Evolutionary conservation across 2,797 vertebrate genomes (phyloP).

Genomic region (Leptodactylus fallax): DNA sequence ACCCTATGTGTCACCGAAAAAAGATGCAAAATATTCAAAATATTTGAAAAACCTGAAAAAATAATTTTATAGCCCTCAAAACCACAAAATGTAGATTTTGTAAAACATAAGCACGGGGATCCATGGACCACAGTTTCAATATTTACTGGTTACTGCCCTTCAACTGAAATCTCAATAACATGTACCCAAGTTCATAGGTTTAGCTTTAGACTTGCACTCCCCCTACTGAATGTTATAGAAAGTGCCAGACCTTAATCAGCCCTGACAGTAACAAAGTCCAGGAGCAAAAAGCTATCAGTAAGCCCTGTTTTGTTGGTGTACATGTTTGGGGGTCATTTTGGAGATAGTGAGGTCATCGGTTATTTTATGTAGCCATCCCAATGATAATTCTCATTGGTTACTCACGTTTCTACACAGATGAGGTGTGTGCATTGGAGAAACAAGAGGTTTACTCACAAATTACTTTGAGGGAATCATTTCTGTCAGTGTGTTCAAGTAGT

Average conservation of each 20-base stretch:
- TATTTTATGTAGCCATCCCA: neutral
- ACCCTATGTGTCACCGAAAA: too few species aligned
- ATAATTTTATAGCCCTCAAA: too few species aligned
- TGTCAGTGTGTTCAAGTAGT: conserved; percentile 7
- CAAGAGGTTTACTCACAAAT: neutral
- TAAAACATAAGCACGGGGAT: neutral
- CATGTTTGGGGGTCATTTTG: neutral
- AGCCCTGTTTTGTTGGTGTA: neutral
- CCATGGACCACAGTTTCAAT: neutral
- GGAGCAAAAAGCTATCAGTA: too few species aligned
- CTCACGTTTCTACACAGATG: neutral
- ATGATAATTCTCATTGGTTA: neutral
- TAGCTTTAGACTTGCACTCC: conserved; percentile 32
- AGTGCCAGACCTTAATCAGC: neutral
- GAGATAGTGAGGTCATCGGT: neutral
- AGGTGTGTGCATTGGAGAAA: neutral
- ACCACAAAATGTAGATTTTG: neutral
- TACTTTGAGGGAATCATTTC: conserved; percentile 1
- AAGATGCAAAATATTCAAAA: too few species aligned
- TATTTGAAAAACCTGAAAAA: too few species aligned
- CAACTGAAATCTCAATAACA: neutral
- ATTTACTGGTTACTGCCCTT: neutral
- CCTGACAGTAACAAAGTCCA: neutral
- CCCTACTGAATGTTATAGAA: conserved; percentile 35
- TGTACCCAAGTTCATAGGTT: neutral